These are phyloP conservation scores for Triplophysa siluroides DNA, from an alignment of 2,113 vertebrate species.

Conservation along the genomic window DNA sequence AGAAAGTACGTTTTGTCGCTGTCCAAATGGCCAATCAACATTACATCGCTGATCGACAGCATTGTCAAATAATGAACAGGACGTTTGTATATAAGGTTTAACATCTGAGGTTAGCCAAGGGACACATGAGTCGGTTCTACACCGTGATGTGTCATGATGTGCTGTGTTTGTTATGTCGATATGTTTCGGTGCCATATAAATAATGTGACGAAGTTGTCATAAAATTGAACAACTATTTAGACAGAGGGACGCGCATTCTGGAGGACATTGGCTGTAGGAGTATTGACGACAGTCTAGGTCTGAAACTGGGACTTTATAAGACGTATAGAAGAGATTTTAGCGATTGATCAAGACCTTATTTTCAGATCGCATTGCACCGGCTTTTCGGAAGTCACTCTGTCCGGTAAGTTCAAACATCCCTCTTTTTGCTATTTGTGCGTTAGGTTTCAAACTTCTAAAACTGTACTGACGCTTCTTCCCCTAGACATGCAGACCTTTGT, in stretches of 20 bases:
- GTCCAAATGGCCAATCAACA: constrained; percentile 30
- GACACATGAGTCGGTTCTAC: background rate
- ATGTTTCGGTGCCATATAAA: constrained; percentile 28
- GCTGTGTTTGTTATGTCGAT: constrained; percentile 24
- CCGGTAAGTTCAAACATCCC: background rate
- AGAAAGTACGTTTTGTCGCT: background rate
- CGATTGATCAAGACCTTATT: background rate
- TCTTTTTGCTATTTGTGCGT: background rate
- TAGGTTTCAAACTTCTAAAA: background rate
- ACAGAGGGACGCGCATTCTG: background rate
- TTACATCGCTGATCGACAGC: constrained; percentile 4
- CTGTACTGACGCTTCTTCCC: background rate
- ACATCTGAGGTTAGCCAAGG: background rate
- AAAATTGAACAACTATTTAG: constrained; percentile 18
- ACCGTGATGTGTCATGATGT: constrained; percentile 2
- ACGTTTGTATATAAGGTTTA: background rate
- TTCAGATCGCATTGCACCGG: background rate
- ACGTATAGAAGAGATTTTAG: background rate
- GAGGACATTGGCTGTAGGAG: background rate
- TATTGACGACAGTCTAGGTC: background rate
- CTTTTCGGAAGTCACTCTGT: background rate
- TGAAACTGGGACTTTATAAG: background rate
- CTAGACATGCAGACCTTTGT: constrained; percentile 84
- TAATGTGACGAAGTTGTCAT: constrained; percentile 37
- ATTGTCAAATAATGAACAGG: background rate